A percentile compares a stretch with the other conserved stretches of the same genome.
Conservation (phyloP, 2,888 invertebrate genomes). For the Sphinx pinastri region DNA sequence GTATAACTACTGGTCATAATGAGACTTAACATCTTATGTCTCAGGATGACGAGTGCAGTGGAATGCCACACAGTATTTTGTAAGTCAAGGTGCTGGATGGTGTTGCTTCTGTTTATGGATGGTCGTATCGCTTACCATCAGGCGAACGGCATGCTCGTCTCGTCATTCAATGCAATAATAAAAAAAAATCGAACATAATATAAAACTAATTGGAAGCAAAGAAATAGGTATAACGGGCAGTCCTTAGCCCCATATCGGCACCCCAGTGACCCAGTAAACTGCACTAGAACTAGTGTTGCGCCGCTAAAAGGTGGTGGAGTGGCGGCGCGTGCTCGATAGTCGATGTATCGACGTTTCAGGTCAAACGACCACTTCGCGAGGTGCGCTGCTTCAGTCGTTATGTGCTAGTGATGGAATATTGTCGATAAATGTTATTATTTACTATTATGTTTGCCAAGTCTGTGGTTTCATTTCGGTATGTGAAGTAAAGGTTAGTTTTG, state of each 20-base stretch:
- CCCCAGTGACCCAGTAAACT: conserved; percentile 68
- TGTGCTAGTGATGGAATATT: conserved; percentile 37
- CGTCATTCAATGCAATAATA: too few species aligned
- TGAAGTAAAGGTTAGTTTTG: too few species aligned
- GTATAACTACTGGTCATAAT: too few species aligned
- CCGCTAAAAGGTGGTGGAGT: conserved; percentile 63
- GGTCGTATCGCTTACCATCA: too few species aligned
- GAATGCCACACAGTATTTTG: too few species aligned
- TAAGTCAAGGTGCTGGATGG: too few species aligned
- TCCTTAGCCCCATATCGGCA: conserved; percentile 39
- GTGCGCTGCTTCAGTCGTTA: conserved; percentile 45
- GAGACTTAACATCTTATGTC: too few species aligned
- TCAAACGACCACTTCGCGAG: conserved; percentile 61
- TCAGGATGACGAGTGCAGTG: too few species aligned
- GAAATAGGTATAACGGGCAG: not conserved
- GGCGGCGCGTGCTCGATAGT: conserved; percentile 76
- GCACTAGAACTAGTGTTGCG: conserved; percentile 43
- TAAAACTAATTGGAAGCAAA: not conserved
- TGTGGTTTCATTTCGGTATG: not conserved
- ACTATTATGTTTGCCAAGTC: not conserved
- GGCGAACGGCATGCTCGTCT: too few species aligned
- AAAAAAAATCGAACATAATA: not conserved
- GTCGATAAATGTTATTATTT: conserved; percentile 33
- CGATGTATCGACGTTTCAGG: conserved; percentile 68
- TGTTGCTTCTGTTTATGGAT: too few species aligned